Base-by-base conservation (phyloP, 92 coral and sea anemone genomes). In the Umimayanthus kanabou region DNA sequence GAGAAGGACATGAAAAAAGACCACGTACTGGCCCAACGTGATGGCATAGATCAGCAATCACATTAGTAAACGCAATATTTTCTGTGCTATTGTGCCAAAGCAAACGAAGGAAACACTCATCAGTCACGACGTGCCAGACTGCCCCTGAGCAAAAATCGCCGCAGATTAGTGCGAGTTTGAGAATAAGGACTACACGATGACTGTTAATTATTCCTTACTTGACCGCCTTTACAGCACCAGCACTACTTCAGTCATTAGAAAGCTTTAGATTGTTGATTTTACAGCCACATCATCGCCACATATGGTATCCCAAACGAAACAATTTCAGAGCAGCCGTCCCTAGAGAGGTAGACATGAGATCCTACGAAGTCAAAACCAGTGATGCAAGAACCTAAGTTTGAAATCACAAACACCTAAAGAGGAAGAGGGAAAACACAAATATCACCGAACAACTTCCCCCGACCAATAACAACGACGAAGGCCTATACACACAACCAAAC, bases 31-130 rank as follows among this genome's bases (percentile, higher is more conserved):
- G 58, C 58, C 58, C 18, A 53, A 53, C 58, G 11, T 53, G 58
- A 53, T 72, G 20, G 43, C 73, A 33, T 81, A 88, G 6, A 49
- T 89, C 0, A 89, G 81, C 5, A 79, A 85, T 26, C 70, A 58
- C 79, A 80, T 81, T 16, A 39, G 87, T 25, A 80, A 55, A 30
- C 88, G 93, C 30, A 85, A 89, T 5, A 86, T 64, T 39, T 92
- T 88, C 80, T 53, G 14, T 6, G 6, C 85, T 1, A 58, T 74
- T 70, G 37, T 42, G 4, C 37, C 89, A 9, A 39, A 67, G 15
- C 91, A 91, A 71, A 53, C 18, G 45, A 91, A 88, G 74, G 91
- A 91, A 53, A 55, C 91, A 5, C 82, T 85, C n/a, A 26, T 85
- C 22, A 45, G 76, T 49, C 92, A 92, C 72, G 88, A 92, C n/a